Evolutionary conservation across 2,797 vertebrate genomes (phyloP), one percentile per base, ranked within the genome.

Genomic region (Gobio occitaniae): DNA sequence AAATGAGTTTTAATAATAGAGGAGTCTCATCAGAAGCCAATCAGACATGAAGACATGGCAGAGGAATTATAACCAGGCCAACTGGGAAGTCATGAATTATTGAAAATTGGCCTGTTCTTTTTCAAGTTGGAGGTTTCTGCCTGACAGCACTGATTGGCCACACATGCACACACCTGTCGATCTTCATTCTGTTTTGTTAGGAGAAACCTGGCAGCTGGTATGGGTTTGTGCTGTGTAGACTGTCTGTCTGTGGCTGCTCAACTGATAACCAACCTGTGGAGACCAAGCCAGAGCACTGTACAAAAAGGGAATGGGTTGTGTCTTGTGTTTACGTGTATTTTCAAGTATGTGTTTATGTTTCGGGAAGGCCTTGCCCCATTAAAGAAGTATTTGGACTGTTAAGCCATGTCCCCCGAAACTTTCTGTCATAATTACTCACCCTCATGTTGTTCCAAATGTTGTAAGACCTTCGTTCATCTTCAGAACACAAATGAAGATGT

Each of bases 1-100:
- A 94, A 94, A 95, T 95, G 91, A 91, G 92, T 94, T 95, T 96
- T 93, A 95, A 95, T 96, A 95, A 96, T 95, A 92, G 93, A 95
- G 92, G 87, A 88, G 89, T 91, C 93, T 95, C 94, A 93, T 96
- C 95, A 95, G 91, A 91, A 94, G 91, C 91, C 95, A 94, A 94
- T 95, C 95, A 94, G 91, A 95, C 93, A 91, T 89, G 90, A 92
- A 92, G 93, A 89, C 82, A 91, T 90, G 88, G 92, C 90, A 90
- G 89, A 82, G 54, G 83, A 88, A 87, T 90, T 86, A 84, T 86
- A 90, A 90, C 91, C 88, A 63, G 29, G 87, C 88, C 90, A 90
- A 93, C 91, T 90, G 86, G 87, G 90, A 91, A 90, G 87, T 93
- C 92, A 93, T 95, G 84, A 92, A 94, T 95, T 95, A 95, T 95